phyloP scores from a whole-genome alignment of 1,140 invertebrate species.

The Macrocentrus cingulum region DNA sequence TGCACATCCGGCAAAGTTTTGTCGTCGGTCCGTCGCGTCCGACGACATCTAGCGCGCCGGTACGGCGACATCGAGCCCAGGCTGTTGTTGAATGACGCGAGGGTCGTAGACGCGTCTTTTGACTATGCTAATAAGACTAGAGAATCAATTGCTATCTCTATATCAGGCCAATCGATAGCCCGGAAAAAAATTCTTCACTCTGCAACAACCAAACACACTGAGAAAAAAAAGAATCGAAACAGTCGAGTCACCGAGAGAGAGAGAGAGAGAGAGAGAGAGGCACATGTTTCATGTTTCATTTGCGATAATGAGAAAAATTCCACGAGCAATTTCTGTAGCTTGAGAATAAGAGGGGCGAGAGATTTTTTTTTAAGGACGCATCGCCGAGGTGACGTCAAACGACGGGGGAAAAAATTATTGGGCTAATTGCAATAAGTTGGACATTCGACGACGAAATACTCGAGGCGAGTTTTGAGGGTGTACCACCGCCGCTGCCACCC shows the following conservation, averaged over 20 bases:
- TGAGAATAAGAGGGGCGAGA: not conserved
- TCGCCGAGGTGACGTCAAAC: slow-evolving; percentile 32
- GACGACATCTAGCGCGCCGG: slow-evolving; percentile 21
- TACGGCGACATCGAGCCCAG: slow-evolving; percentile 21
- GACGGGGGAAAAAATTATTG: slow-evolving; percentile 47
- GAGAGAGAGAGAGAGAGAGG: not conserved
- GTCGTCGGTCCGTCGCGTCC: slow-evolving; percentile 30
- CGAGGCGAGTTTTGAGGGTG: slow-evolving; percentile 18
- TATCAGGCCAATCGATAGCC: not conserved
- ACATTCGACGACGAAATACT: slow-evolving; percentile 39
- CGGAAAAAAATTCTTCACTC: no score
- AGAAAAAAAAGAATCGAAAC: not conserved
- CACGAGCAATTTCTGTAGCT: not conserved
- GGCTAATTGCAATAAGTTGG: slow-evolving; percentile 53
- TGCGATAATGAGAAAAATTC: slow-evolving; percentile 20
- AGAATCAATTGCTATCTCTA: slow-evolving; percentile 52
- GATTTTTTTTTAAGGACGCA: slow-evolving; percentile 14
- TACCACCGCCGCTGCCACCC: slow-evolving; percentile 12
- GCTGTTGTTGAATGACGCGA: not conserved
- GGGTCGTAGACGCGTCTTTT: slow-evolving; percentile 36
- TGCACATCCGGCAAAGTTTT: slow-evolving; percentile 29
- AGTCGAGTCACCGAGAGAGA: not conserved
- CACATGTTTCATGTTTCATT: slow-evolving; percentile 10
- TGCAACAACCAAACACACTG: no score
- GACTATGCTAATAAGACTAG: slow-evolving; percentile 53